Evolutionary conservation across 2,888 invertebrate species (phyloP).

Genomic region (Gandaritis pyraliata): DNA sequence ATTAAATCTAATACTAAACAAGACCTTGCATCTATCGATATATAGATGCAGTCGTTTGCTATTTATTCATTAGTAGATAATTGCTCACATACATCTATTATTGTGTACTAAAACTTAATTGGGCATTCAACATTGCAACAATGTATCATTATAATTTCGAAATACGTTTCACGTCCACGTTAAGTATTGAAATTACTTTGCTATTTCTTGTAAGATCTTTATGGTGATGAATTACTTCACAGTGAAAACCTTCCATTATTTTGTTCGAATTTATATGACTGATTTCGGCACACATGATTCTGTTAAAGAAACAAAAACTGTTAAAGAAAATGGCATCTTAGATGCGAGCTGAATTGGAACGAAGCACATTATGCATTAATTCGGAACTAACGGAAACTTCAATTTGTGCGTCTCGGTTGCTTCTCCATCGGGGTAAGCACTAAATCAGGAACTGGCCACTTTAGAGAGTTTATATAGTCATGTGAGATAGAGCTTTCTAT

Average conservation of each 20-base stretch:
- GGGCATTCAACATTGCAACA: conserved; percentile 17
- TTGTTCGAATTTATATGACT: neutral
- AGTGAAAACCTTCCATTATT: neutral
- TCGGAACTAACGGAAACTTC: conserved; percentile 70
- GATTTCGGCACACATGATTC: neutral
- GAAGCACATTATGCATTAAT: conserved; percentile 45
- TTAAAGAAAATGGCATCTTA: conserved; percentile 12
- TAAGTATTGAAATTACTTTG: neutral
- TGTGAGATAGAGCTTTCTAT: conserved; percentile 32
- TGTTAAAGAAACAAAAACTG: neutral
- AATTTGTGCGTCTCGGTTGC: conserved; percentile 65
- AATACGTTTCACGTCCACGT: conserved; percentile 5
- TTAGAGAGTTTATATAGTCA: conserved; percentile 52
- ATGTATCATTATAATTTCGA: conserved; percentile 12
- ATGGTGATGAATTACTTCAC: neutral
- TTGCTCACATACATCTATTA: conserved; percentile 28
- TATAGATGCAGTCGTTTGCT: conserved; percentile 47
- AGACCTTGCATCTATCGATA: conserved; percentile 55
- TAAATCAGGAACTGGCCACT: conserved; percentile 69
- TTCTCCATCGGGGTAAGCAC: conserved; percentile 63
- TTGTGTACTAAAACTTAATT: conserved; percentile 6
- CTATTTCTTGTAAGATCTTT: neutral
- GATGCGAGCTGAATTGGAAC: conserved; percentile 22
- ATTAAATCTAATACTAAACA: conserved; percentile 37
- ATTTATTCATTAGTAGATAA: conserved; percentile 47